Evolutionary conservation across 2,888 invertebrate species (phyloP), one percentile per base, ranked within the genome.

Genomic region (Leucophenga montana): DNA sequence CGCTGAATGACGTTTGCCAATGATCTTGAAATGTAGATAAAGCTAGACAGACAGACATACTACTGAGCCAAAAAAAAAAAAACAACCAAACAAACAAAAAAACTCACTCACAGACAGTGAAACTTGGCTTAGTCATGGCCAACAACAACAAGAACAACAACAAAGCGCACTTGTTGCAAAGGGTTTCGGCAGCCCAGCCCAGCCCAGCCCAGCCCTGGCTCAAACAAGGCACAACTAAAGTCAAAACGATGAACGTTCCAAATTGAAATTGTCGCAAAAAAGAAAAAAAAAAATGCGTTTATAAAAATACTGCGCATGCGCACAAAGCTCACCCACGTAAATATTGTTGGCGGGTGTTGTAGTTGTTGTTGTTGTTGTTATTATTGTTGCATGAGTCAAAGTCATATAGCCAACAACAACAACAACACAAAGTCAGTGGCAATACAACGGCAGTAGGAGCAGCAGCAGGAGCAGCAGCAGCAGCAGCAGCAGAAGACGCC

Each of bases 141-240:
- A 65, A 50, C 31, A 31, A 50, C 50, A 70, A 66, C 66, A 71
- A 48, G 31, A 69, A n/a, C 39, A 62, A n/a, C 70, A 72, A 61
- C 57, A 67, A 67, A 59, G 67, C 61, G 68, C 81, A 81, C 81
- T 81, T 83, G 81, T 80, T 77, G 79, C 46, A 50, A 50, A 50
- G 50, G 50, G 50, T 50, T 50, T 50, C 11, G 20, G 59, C 9
- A 27, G 46, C 62, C 22, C 62, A 48, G 62, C 62, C 62, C 48
- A 64, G 33, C 11, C 33, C 9, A 27, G 46, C 62, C 22, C 62
- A 48, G 62, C 62, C 62, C 48, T 48, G 33, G 1, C 18, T 27
- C 27, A 27, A 27, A 4, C 31, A 57, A 31, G 11, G 2, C 20
- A 20, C 54, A 20, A 27, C 27, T 27, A 54, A 59, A 59, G 33